Conservation (phyloP, 2,797 vertebrate genomes). For the Spinus pinus region DNA sequence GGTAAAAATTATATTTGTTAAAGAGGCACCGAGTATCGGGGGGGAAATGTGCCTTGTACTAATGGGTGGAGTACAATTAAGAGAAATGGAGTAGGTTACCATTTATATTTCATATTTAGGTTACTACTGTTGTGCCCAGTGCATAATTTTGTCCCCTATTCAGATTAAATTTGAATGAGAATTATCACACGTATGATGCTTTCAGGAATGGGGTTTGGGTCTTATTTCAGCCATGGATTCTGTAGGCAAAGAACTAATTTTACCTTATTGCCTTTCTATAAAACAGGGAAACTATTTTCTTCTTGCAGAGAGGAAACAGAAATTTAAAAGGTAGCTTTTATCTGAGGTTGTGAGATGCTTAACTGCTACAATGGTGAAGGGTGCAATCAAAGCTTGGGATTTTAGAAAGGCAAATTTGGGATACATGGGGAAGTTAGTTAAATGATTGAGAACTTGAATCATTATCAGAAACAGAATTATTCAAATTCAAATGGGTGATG, state of each 20-base stretch:
- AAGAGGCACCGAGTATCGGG: not conserved
- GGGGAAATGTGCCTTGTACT: not conserved
- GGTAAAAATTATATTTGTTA: slow-evolving; percentile 12
- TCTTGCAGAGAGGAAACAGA: not conserved
- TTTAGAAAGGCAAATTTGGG: not conserved
- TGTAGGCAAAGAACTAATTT: not conserved
- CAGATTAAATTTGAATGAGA: not conserved
- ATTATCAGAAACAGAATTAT: not conserved
- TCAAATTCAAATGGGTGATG: not conserved
- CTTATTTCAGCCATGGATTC: not conserved
- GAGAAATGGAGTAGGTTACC: not conserved
- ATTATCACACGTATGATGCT: not conserved
- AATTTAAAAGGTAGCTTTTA: not conserved
- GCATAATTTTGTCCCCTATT: not conserved
- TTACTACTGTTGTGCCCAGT: not conserved
- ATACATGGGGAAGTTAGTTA: not conserved
- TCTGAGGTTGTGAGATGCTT: not conserved
- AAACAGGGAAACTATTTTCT: not conserved
- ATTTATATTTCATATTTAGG: not conserved
- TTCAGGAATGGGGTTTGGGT: not conserved
- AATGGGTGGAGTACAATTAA: not conserved
- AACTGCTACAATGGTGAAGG: not conserved
- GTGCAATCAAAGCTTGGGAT: not conserved
- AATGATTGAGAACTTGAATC: not conserved
- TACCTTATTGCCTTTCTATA: not conserved